These are phyloP conservation scores for Dermolepida albohirtum DNA, from an alignment of 2,888 invertebrate genomes.

Conservation along the genomic window DNA sequence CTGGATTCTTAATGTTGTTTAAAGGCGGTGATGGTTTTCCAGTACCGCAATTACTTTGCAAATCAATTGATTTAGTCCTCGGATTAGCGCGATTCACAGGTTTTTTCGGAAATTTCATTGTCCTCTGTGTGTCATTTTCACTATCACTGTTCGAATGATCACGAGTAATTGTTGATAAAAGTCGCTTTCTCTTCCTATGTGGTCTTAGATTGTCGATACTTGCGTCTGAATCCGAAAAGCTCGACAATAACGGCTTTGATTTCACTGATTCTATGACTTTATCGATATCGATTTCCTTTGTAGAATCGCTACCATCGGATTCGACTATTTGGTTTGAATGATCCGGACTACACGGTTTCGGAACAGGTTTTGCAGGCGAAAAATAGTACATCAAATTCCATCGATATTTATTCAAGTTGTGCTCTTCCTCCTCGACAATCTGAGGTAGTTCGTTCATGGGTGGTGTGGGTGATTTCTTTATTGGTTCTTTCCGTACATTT, in stretches of 20 bases:
- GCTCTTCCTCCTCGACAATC: constrained; percentile 63
- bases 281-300: constrained; percentile 70
- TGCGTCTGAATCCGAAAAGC: constrained; percentile 70
- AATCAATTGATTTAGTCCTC: constrained; percentile 60
- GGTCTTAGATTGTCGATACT: constrained; percentile 51
- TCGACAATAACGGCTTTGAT: constrained; percentile 67
- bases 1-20: constrained; percentile 37
- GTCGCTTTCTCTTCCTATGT: constrained; percentile 59
- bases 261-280: constrained; percentile 62
- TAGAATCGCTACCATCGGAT: constrained; percentile 67
- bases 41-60: constrained; percentile 60
- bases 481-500: constrained; percentile 45
- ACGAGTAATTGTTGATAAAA: constrained; percentile 48
- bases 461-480: constrained; percentile 50
- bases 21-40: constrained; percentile 42
- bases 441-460: constrained; percentile 52
- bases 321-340: constrained; percentile 52
- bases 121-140: constrained; percentile 56
- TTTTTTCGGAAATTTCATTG: constrained; percentile 56
- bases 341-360: constrained; percentile 44
- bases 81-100: constrained; percentile 61
- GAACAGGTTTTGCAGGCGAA: constrained; percentile 40
- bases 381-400: constrained; percentile 66
- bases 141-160: constrained; percentile 58
- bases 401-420: constrained; percentile 43